Conservation (phyloP, 2,888 invertebrate genomes). For the Eustalomyia histrio region DNA sequence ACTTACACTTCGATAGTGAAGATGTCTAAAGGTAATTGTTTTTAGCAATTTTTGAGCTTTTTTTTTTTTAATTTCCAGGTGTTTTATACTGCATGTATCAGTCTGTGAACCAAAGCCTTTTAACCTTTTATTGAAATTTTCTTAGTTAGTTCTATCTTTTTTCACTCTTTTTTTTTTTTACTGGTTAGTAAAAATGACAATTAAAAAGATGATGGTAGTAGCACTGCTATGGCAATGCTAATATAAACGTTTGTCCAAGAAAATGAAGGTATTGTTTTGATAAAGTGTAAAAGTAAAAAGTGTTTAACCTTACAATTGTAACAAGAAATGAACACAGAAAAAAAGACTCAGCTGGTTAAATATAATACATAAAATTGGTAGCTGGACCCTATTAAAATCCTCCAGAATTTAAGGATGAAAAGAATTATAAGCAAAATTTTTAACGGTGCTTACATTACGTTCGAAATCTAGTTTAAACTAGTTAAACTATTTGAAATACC, state of each 20-base stretch:
- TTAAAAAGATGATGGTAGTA: slow-evolving; percentile 14
- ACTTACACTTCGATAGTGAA: slow-evolving; percentile 2
- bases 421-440: no score
- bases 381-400: no score
- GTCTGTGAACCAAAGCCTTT: neutral
- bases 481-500: no score
- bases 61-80: neutral
- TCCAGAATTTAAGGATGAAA: no score
- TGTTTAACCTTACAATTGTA: slow-evolving; percentile 12
- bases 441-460: no score
- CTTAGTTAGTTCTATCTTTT: slow-evolving; percentile 8
- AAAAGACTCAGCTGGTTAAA: no score
- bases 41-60: neutral
- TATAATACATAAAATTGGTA: no score
- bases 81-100: neutral
- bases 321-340: neutral
- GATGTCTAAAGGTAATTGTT: slow-evolving; percentile 32
- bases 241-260: slow-evolving; percentile 2
- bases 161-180: neutral
- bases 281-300: neutral
- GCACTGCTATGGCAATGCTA: slow-evolving; percentile 1
- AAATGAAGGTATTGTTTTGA: slow-evolving; percentile 33
- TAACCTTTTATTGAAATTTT: slow-evolving; percentile 33
- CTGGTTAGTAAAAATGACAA: slow-evolving; percentile 25
- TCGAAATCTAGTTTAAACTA: no score